Base-by-base conservation (phyloP, 2,888 invertebrate genomes). In the Atethmia centrago region DNA sequence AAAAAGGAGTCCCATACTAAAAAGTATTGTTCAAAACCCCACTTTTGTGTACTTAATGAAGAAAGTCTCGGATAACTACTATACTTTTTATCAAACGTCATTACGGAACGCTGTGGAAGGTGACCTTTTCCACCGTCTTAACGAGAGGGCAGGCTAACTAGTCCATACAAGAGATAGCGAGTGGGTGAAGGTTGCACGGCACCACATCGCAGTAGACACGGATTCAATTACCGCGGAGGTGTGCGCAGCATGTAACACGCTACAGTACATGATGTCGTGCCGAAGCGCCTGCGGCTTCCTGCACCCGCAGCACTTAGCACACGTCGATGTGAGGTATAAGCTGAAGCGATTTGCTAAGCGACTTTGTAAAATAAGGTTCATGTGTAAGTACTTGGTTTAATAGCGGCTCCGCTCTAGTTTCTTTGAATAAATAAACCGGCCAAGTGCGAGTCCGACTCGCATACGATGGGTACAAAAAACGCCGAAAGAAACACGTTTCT, bases 151-250 rank as follows among this genome's bases (percentile, higher is more conserved):
- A 68, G 56, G 56, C n/a, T 67, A 75, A n/a, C 58, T 42, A 81
- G n/a, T 55, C 51, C 36, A 45, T 53, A 53, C 56, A 67, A 68
- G 74, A 75, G 74, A 79, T 77, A 74, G 79, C 66, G 80, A 82
- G 81, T 83, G 77, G 82, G 82, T 87, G 83, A 85, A 87, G 87
- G 85, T 87, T 86, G 85, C 89, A 87, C 88, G 88, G 85, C 84
- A 88, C 88, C 84, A 88, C 88, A 88, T 88, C 77, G 89, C 84
- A 87, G 87, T 89, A 91, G 93, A 92, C 93, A 88, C 79, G 92
- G 91, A 94, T 94, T 94, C 94, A 94, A 94, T 94, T 94, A 93
- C 91, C 86, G 88, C 73, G 90, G 90, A 92, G 92, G 92, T 92
- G 91, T 92, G 92, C 88, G 90, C 89, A 87, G 91, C 91, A 89